These are phyloP conservation scores for Xenentodon cancila DNA, from an alignment of 2,797 vertebrate species.

Conservation along the genomic window DNA sequence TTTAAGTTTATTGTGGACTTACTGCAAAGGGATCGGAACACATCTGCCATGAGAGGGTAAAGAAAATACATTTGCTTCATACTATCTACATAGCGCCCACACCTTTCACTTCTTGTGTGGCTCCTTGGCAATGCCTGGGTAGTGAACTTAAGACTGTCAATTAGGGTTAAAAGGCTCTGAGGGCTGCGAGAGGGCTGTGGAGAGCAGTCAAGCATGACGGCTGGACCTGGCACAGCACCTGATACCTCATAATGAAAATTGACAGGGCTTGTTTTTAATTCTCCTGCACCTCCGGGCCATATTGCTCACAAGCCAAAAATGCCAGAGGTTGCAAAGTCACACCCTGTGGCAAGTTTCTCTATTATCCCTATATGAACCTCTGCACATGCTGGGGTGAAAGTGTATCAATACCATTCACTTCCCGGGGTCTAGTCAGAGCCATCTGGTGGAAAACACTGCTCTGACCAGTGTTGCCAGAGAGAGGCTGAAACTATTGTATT, in stretches of 20 bases:
- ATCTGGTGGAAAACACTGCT: slow-evolving; percentile 8
- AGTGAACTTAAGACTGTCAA: slow-evolving; percentile 74
- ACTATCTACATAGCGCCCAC: neutral
- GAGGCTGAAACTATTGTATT: too few relatives aligned
- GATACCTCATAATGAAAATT: slow-evolving; percentile 78
- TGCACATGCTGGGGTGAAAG: slow-evolving; percentile 24
- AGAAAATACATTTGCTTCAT: neutral
- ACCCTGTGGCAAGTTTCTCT: slow-evolving; percentile 63
- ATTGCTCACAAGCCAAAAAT: slow-evolving; percentile 54
- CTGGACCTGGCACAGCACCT: slow-evolving; percentile 67
- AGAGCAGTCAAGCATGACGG: slow-evolving; percentile 60
- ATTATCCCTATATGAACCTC: slow-evolving; percentile 35
- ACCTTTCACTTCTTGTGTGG: slow-evolving; percentile 13
- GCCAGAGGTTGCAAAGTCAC: slow-evolving; percentile 52
- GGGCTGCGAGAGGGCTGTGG: slow-evolving; percentile 59
- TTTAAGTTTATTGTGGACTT: too few relatives aligned
- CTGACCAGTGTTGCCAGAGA: too few relatives aligned
- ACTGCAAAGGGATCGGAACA: too few relatives aligned
- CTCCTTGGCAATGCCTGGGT: slow-evolving; percentile 51
- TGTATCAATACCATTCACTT: slow-evolving; percentile 49
- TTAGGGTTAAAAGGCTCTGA: slow-evolving; percentile 77
- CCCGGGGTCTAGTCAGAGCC: slow-evolving; percentile 19
- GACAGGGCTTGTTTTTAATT: slow-evolving; percentile 76
- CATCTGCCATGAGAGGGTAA: too few relatives aligned
- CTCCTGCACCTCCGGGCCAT: slow-evolving; percentile 52